Conservation (phyloP, 1,140 invertebrate genomes). For the Ceratina australensis region DNA sequence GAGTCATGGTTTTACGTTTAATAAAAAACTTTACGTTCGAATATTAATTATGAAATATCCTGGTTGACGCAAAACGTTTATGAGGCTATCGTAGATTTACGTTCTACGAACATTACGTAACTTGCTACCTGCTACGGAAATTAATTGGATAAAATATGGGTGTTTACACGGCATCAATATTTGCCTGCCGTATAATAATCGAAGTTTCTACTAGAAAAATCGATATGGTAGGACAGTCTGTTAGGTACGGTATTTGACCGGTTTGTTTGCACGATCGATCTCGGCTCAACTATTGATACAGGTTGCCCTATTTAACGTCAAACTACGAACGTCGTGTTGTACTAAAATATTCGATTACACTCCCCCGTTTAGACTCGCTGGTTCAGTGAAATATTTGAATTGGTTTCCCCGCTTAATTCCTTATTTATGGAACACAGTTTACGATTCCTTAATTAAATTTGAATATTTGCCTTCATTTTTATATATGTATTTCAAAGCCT, state of each 20-base stretch:
- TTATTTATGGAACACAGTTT: too few species aligned
- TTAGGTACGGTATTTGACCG: slow-evolving; percentile 12
- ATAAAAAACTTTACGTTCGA: too few species aligned
- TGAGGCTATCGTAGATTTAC: background rate
- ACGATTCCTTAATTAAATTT: too few species aligned
- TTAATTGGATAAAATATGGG: slow-evolving; percentile 12
- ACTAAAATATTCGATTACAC: background rate
- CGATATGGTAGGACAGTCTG: background rate
- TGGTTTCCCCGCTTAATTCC: too few species aligned
- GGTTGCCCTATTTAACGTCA: background rate
- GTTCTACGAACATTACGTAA: background rate
- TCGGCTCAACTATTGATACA: background rate
- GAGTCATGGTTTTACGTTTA: too few species aligned
- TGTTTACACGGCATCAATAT: slow-evolving; percentile 9
- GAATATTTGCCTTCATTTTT: too few species aligned
- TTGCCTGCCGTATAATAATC: slow-evolving; percentile 22
- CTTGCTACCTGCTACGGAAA: background rate
- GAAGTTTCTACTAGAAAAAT: background rate
- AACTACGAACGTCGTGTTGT: too few species aligned
- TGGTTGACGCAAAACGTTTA: background rate
- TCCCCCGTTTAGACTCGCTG: too few species aligned
- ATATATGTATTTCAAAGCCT: too few species aligned
- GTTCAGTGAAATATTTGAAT: too few species aligned
- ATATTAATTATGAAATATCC: too few species aligned
- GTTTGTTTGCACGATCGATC: slow-evolving; percentile 37